A percentile compares a stretch with the other conserved stretches of the same genome.
phyloP scores from a whole-genome alignment of 2,113 vertebrate species.

The Psittacus erithacus region DNA sequence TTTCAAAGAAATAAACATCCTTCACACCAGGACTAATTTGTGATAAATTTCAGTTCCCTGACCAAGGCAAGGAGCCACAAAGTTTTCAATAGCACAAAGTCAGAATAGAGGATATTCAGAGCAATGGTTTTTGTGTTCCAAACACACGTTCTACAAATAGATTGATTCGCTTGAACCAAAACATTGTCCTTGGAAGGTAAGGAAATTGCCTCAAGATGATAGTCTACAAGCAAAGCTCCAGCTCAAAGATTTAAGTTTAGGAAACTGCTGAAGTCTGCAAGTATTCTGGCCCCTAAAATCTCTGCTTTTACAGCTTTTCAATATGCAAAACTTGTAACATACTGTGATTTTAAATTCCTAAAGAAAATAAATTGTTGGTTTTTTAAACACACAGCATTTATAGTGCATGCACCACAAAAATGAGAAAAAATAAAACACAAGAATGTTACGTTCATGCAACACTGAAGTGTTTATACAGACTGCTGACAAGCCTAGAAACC shows the following conservation, averaged over 20 bases:
- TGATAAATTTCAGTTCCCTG: background rate
- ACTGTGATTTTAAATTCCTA: background rate
- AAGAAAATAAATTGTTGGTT: background rate
- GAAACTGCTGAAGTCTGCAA: background rate
- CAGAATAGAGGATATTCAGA: background rate
- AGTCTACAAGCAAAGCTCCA: background rate
- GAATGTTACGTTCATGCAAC: background rate
- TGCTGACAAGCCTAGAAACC: slow-evolving; percentile 24
- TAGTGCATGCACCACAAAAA: background rate
- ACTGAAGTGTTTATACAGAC: background rate
- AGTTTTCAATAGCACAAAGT: background rate
- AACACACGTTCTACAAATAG: background rate
- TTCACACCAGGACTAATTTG: background rate
- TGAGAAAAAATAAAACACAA: background rate
- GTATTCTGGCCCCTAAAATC: background rate
- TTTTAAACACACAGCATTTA: background rate
- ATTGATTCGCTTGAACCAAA: background rate
- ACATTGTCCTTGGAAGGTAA: background rate
- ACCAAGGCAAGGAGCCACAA: background rate
- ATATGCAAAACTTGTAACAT: background rate
- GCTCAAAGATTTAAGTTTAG: background rate
- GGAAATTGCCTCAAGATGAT: background rate
- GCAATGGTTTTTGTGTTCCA: background rate
- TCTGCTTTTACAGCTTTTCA: background rate
- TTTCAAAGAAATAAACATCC: background rate